phyloP scores from a whole-genome alignment of 1,140 invertebrate genomes.

The Drosophila bocqueti region DNA sequence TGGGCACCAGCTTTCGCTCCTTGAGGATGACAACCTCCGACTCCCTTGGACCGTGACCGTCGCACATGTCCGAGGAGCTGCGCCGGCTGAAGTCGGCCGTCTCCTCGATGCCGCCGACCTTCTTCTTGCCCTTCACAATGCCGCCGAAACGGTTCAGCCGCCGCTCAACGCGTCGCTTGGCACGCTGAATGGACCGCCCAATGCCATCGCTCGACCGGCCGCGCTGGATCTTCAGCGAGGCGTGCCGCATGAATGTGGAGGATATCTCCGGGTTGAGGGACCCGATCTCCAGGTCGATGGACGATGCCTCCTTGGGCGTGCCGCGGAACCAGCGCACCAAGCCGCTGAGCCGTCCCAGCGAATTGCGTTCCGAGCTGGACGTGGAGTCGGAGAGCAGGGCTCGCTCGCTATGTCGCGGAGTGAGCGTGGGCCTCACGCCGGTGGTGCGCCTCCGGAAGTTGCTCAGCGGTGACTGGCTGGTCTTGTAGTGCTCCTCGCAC shows the following conservation, averaged over 20 bases:
- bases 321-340: conserved; percentile 91
- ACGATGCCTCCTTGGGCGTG: conserved; percentile 85
- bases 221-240: conserved; percentile 85
- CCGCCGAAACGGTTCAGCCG: conserved; percentile 89
- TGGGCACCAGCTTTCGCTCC: conserved; percentile 92
- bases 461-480: conserved; percentile 91
- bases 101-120: conserved; percentile 94
- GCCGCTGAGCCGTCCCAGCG: conserved; percentile 86
- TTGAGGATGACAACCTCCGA: conserved; percentile 95
- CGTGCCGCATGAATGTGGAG: conserved; percentile 84
- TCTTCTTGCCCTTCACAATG: conserved; percentile 92
- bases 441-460: conserved; percentile 89
- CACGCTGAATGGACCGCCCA: conserved; percentile 90
- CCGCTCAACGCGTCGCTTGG: conserved; percentile 93
- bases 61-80: conserved; percentile 93
- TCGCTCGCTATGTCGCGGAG: conserved; percentile 91
- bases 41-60: conserved; percentile 90
- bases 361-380: conserved; percentile 85
- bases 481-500: conserved; percentile 89
- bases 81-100: conserved; percentile 92
- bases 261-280: conserved; percentile 85
- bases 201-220: conserved; percentile 85
- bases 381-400: conserved; percentile 86
- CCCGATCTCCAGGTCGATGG: conserved; percentile 86
- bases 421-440: conserved; percentile 88